phyloP scores from a whole-genome alignment of 2,888 invertebrate species.

The Strigamia transsilvanica region DNA sequence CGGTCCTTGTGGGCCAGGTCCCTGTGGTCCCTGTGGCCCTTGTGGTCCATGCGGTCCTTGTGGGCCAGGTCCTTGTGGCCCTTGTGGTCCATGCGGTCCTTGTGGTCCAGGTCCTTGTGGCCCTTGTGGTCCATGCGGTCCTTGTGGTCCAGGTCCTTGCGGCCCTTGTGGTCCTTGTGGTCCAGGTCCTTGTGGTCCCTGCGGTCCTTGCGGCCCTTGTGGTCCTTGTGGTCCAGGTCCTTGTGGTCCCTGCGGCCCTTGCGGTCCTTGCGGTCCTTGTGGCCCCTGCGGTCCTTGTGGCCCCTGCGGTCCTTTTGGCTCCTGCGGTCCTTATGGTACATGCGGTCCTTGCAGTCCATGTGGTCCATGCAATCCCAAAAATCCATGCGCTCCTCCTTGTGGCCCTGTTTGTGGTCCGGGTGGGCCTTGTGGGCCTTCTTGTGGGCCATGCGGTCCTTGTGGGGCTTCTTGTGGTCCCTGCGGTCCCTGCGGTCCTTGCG shows the following conservation, averaged over 20 bases:
- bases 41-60: background rate
- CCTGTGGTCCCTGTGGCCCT: background rate
- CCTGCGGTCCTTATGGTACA: background rate
- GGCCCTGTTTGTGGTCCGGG: constrained; percentile 11
- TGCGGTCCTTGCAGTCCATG: background rate
- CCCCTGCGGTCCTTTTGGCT: constrained; percentile 16
- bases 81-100: background rate
- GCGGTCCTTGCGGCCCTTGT: constrained; percentile 33
- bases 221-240: constrained; percentile 27
- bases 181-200: constrained; percentile 23
- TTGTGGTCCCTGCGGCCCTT: constrained; percentile 25
- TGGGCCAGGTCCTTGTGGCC: background rate
- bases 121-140: background rate
- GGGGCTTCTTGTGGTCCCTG: background rate
- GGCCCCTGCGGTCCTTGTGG: background rate
- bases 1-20: background rate
- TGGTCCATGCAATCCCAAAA: background rate
- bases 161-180: constrained; percentile 24
- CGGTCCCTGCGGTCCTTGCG: constrained; percentile 44
- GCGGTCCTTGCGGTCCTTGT: background rate
- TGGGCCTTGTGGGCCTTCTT: background rate
- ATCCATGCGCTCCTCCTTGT: constrained; percentile 15
- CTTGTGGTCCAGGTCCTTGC: background rate
- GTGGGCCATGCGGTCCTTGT: background rate
- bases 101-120: background rate